Evolutionary conservation across 2,113 vertebrate species (phyloP).

Genomic region (Carassius auratus): DNA sequence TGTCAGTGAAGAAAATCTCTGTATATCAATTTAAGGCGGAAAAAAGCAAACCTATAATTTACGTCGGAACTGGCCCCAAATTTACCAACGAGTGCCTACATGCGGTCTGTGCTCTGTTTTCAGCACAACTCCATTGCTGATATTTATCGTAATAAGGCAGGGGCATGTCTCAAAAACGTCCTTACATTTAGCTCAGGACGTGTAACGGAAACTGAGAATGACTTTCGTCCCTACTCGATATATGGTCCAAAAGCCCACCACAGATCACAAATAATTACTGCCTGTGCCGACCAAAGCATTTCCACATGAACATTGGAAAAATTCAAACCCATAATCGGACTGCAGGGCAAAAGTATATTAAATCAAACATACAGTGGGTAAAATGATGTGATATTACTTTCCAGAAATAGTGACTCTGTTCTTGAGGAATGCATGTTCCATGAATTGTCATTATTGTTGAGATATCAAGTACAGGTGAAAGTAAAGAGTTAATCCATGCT

Average conservation of each 20-base stretch:
- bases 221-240: constrained; percentile 12
- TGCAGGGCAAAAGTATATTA: constrained; percentile 5
- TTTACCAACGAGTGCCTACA: constrained; percentile 29
- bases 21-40: constrained; percentile 15
- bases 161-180: not conserved
- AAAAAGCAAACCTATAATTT: constrained; percentile 47
- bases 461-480: not conserved
- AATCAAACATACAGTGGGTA: constrained; percentile 14
- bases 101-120: constrained; percentile 12
- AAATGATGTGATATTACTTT: not conserved
- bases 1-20: constrained; percentile 11
- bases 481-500: not conserved
- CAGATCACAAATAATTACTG: constrained; percentile 39
- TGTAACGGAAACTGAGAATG: constrained; percentile 32
- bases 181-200: constrained; percentile 22
- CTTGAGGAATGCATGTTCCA: constrained; percentile 1
- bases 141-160: not conserved
- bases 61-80: not conserved
- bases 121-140: not conserved
- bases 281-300: constrained; percentile 32
- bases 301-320: constrained; percentile 32
- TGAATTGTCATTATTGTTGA: not conserved
- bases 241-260: constrained; percentile 30
- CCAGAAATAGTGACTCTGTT: not conserved
- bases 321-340: constrained; percentile 16